A percentile compares a stretch with the other conserved stretches of the same genome.
Conservation (phyloP, 2,888 invertebrate genomes). For the Macaria liturata region DNA sequence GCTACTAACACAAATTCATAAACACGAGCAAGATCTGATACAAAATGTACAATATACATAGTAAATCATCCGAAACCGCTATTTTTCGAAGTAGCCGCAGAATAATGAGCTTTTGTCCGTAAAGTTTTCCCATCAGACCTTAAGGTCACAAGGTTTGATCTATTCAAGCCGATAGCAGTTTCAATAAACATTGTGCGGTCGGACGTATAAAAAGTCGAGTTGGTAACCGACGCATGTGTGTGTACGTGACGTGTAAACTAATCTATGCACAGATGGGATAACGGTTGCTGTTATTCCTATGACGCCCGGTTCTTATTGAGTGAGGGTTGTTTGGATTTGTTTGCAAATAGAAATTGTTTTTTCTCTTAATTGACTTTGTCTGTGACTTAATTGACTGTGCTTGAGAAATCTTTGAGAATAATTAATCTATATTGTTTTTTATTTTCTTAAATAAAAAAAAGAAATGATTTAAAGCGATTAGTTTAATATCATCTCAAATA, state of each 20-base stretch:
- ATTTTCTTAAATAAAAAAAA: no score
- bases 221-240: slow-evolving; percentile 63
- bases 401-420: no score
- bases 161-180: slow-evolving; percentile 66
- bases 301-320: slow-evolving; percentile 32
- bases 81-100: slow-evolving; percentile 35
- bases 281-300: slow-evolving; percentile 53
- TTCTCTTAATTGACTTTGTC: no score
- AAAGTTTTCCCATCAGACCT: slow-evolving; percentile 37
- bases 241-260: slow-evolving; percentile 64
- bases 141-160: slow-evolving; percentile 57
- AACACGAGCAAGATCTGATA: slow-evolving; percentile 20
- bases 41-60: slow-evolving; percentile 22
- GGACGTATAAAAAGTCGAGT: slow-evolving; percentile 69
- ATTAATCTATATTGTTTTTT: no score
- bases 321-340: slow-evolving; percentile 39
- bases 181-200: slow-evolving; percentile 74
- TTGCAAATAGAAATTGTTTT: slow-evolving; percentile 15
- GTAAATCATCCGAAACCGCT: slow-evolving; percentile 31
- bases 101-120: slow-evolving; percentile 39
- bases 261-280: slow-evolving; percentile 56
- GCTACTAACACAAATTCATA: slow-evolving; percentile 12
- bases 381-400: no score
- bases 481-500: no score
- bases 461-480: no score